Conservation (phyloP, 1,140 invertebrate genomes). For the Planococcus citri region DNA sequence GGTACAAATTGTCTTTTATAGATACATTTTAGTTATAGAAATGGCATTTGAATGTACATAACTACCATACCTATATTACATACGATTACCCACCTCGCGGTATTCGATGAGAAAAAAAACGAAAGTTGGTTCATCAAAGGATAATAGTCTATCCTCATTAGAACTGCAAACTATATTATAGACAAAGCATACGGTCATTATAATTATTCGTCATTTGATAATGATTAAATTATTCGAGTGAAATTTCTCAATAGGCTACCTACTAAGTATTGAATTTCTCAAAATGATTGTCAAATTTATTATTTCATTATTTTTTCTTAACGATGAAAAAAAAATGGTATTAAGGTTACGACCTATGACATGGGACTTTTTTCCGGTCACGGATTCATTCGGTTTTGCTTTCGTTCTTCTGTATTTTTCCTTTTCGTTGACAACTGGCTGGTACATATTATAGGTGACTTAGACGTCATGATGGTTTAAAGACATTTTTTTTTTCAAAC, state of each 20-base stretch:
- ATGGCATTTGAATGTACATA: not conserved
- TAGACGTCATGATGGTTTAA: not conserved
- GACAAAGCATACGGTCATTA: not conserved
- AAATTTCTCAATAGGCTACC: too few relatives aligned
- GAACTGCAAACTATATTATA: not conserved
- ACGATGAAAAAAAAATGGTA: not conserved
- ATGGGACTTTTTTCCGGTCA: not conserved
- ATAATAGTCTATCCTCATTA: not conserved
- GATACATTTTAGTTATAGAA: not conserved
- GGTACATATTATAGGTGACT: too few relatives aligned
- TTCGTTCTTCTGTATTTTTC: not conserved
- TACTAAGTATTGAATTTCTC: too few relatives aligned
- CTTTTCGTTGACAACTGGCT: not conserved
- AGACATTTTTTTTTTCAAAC: not conserved
- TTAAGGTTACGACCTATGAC: too few relatives aligned
- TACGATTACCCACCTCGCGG: too few relatives aligned
- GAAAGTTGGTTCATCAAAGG: not conserved
- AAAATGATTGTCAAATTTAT: too few relatives aligned
- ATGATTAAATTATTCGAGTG: too few relatives aligned
- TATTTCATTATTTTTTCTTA: too few relatives aligned
- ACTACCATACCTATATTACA: too few relatives aligned
- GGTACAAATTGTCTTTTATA: not conserved
- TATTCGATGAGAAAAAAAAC: not conserved
- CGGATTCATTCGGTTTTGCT: not conserved
- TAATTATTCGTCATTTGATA: too few relatives aligned